Conservation (phyloP, 2,888 invertebrate genomes). For the Crepidodera aurea region DNA sequence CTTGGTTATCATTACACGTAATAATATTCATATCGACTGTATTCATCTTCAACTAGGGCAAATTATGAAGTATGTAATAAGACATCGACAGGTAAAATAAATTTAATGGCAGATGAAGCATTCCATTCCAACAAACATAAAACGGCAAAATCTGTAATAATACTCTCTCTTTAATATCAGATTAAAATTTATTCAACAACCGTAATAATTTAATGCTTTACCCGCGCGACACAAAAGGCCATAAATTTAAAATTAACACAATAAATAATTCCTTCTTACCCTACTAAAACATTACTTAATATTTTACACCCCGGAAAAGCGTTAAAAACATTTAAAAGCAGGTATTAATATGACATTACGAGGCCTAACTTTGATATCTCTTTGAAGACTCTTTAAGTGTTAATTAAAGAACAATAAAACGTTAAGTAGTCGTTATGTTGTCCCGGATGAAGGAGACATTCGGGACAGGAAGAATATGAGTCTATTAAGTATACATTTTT, state of each 20-base stretch:
- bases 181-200: slow-evolving; percentile 16
- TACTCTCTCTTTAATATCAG: background rate
- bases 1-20: too few relatives aligned
- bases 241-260: slow-evolving; percentile 17
- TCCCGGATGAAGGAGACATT: background rate
- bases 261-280: slow-evolving; percentile 16
- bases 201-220: slow-evolving; percentile 8
- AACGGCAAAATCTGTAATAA: slow-evolving; percentile 11
- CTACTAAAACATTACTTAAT: slow-evolving; percentile 18
- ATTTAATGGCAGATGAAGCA: too few relatives aligned
- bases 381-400: slow-evolving; percentile 19
- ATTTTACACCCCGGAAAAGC: slow-evolving; percentile 11
- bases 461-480: background rate
- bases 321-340: slow-evolving; percentile 11
- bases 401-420: slow-evolving; percentile 22
- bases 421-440: background rate
- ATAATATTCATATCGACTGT: too few relatives aligned
- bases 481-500: background rate
- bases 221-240: slow-evolving; percentile 6
- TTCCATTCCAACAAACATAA: background rate
- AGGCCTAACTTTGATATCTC: slow-evolving; percentile 17
- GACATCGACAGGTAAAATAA: too few relatives aligned
- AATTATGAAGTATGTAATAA: too few relatives aligned
- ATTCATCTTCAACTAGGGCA: too few relatives aligned
- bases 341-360: slow-evolving; percentile 2